Evolutionary conservation across 2,113 vertebrate genomes (phyloP), one percentile per base, ranked within the genome.

Genomic region (Telmatochromis sp.): DNA sequence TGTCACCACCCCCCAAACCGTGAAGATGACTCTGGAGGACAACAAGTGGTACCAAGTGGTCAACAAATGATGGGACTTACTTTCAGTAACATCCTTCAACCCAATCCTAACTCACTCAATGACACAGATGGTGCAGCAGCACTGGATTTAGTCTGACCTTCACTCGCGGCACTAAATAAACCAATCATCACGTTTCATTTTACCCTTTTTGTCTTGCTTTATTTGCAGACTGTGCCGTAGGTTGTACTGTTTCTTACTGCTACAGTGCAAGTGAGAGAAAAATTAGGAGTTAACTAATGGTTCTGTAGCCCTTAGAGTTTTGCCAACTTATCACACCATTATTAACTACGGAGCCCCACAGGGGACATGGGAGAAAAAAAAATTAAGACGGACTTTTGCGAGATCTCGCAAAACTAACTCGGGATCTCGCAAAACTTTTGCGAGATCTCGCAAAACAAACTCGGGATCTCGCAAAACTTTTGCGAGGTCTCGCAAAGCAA

Each of bases 1-100:
- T 0, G 97, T 98, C 87, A 98, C 85, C 6, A 94, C 93, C 0
- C 98, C 98, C 98, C 98, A 99, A 19, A 80, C 13, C 1, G 96
- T 94, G 92, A 99, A 89, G 73, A 93, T 86, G 14, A 96, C 96
- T 94, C 98, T 99, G 93, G 78, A 65, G 45, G 37, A 85, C 5
- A 75, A 9, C 3, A 23, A 73, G 65, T 14, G 51, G 15, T 57
- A n/a, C 8, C 8, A 33, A 63, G 31, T 23, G 55, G 19, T 60
- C 6, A 63, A 33, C 40, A 82, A 13, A 15, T 28, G 17, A 82
- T 33, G 55, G 6, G 23, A 28, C 26, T 31, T 49, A 31, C 42
- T 49, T 75, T 75, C 40, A 75, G 23, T 75, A 49, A 75, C 26
- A 75, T 47, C 70, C 70, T 49, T 45, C 9, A 42, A 28, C 3